Percentiles rank a stretch among this genome's conserved stretches.
These are phyloP conservation scores for Ommatoiulus sabulosus DNA, from an alignment of 2,888 invertebrate species.

Conservation along the genomic window DNA sequence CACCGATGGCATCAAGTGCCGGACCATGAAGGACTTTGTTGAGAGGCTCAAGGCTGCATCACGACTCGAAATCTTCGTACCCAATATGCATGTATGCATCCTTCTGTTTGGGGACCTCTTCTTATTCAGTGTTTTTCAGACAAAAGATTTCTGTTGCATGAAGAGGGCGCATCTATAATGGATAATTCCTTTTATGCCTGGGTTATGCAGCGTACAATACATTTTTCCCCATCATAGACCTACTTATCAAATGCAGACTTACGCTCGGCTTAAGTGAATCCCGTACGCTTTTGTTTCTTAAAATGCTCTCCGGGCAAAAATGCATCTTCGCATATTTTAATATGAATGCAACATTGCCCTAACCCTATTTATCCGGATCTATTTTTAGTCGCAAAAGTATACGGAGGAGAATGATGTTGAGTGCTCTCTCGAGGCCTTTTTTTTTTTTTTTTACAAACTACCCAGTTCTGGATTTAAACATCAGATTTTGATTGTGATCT, in stretches of 20 bases:
- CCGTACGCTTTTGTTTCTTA: slow-evolving; percentile 41
- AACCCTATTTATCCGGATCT: neutral
- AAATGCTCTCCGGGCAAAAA: slow-evolving; percentile 32
- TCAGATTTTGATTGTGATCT: neutral
- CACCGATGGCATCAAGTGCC: slow-evolving; percentile 6
- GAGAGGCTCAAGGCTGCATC: neutral
- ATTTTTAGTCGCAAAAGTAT: slow-evolving; percentile 13
- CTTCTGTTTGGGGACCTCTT: slow-evolving; percentile 9
- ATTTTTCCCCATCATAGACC: neutral
- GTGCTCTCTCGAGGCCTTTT: neutral
- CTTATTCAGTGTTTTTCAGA: slow-evolving; percentile 11
- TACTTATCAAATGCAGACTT: neutral
- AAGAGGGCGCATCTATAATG: slow-evolving; percentile 41
- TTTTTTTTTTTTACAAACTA: neutral
- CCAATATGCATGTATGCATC: slow-evolving; percentile 1
- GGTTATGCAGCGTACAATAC: neutral
- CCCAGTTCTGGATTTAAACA: neutral
- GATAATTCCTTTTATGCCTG: slow-evolving; percentile 35
- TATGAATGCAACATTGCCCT: slow-evolving; percentile 23
- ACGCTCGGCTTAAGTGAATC: slow-evolving; percentile 23
- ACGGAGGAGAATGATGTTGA: neutral
- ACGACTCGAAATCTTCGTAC: neutral
- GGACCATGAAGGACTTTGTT: slow-evolving; percentile 17
- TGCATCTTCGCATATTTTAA: slow-evolving; percentile 44
- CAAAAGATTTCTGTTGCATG: slow-evolving; percentile 22